Conservation (phyloP, 92 coral and sea anemone genomes). For the Porites cylindrica region DNA sequence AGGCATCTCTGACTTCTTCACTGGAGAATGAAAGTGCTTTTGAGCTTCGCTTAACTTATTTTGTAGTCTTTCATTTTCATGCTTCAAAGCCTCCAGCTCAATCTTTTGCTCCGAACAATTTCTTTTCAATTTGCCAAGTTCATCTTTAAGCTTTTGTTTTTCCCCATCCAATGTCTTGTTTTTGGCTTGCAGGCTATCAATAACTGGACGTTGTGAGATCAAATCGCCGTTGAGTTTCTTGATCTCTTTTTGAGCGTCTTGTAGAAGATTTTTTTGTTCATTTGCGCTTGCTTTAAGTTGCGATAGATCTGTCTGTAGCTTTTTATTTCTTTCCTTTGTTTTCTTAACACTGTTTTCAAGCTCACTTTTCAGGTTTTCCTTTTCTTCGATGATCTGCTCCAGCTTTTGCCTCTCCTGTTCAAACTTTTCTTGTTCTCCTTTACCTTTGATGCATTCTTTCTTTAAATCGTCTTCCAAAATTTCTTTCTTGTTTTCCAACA, state of each 20-base stretch:
- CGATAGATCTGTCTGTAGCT: constrained; percentile 80
- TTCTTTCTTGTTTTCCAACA: constrained; percentile 73
- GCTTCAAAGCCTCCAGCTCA: constrained; percentile 77
- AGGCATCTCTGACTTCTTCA: constrained; percentile 20
- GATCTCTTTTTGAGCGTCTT: constrained; percentile 75
- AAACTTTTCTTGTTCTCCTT: constrained; percentile 75
- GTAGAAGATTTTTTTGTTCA: constrained; percentile 63
- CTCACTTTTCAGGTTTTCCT: constrained; percentile 81
- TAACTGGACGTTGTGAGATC: constrained; percentile 72
- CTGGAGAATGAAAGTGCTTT: neutral
- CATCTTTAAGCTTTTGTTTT: constrained; percentile 80
- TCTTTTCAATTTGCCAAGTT: constrained; percentile 75
- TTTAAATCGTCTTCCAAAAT: constrained; percentile 76
- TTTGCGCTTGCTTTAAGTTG: constrained; percentile 66
- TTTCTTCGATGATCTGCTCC: constrained; percentile 76
- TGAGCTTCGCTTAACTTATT: constrained; percentile 53
- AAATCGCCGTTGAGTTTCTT: constrained; percentile 85
- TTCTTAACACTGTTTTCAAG: constrained; percentile 73
- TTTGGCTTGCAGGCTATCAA: constrained; percentile 74
- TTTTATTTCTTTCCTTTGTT: constrained; percentile 75
- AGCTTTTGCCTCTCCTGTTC: constrained; percentile 69
- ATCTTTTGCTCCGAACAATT: constrained; percentile 78
- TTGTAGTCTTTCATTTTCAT: constrained; percentile 85
- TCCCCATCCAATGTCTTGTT: constrained; percentile 78
- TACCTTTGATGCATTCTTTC: constrained; percentile 64